Conservation (phyloP, 2,113 vertebrate genomes). For the Ifrita kowaldi region DNA sequence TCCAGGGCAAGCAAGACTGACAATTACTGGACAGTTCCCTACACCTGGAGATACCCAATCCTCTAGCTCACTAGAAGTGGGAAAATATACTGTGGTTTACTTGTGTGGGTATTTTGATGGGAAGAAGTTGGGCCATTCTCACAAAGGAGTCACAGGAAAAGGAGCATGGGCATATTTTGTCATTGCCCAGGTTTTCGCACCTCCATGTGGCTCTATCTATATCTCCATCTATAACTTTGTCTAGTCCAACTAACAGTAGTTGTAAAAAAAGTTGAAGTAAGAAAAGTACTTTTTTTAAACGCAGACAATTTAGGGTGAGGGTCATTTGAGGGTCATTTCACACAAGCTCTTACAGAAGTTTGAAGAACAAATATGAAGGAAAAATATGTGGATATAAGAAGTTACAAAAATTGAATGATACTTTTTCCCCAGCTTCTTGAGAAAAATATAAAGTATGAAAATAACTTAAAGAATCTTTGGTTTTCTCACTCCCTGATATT, state of each 20-base stretch:
- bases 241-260: rapidly evolving
- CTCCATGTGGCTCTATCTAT: not conserved
- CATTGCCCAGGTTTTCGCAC: not conserved
- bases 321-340: not conserved
- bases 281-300: not conserved
- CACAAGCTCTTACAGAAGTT: not conserved
- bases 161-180: not conserved
- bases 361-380: not conserved
- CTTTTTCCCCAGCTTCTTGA: rapidly evolving
- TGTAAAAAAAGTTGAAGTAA: not conserved
- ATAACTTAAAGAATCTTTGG: rapidly evolving
- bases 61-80: not conserved
- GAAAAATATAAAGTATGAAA: not conserved
- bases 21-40: rapidly evolving
- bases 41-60: not conserved
- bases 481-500: not conserved
- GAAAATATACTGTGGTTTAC: not conserved
- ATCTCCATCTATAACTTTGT: not conserved
- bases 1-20: not conserved
- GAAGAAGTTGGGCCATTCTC: not conserved
- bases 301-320: not conserved
- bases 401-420: not conserved
- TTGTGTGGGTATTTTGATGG: not conserved
- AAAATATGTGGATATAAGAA: not conserved
- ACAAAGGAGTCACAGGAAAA: not conserved